Evolutionary conservation across 2,888 invertebrate species (phyloP).

Genomic region (Osmoderma eremita): DNA sequence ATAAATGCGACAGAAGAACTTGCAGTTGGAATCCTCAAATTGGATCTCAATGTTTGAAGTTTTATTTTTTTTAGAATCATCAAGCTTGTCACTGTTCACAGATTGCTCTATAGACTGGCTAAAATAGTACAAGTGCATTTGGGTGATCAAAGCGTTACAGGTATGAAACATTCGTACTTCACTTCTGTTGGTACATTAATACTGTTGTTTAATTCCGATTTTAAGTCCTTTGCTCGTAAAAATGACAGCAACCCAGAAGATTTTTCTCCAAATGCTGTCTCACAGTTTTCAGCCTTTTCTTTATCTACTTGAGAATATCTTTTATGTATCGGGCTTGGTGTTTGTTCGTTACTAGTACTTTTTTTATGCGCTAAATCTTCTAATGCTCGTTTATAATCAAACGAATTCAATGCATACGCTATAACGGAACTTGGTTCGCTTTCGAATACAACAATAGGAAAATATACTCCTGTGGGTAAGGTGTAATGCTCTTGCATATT

Average conservation of each 20-base stretch:
- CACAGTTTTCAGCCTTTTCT: slow-evolving; percentile 57
- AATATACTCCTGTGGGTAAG: slow-evolving; percentile 68
- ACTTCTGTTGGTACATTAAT: slow-evolving; percentile 37
- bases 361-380: slow-evolving; percentile 60
- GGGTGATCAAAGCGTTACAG: too few species aligned
- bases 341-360: slow-evolving; percentile 56
- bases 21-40: slow-evolving; percentile 75
- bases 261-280: slow-evolving; percentile 53
- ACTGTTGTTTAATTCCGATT: slow-evolving; percentile 46
- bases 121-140: not conserved
- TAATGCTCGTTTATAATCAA: slow-evolving; percentile 75
- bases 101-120: slow-evolving; percentile 47
- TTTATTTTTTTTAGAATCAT: slow-evolving; percentile 59
- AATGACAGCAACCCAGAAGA: slow-evolving; percentile 60
- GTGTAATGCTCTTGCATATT: slow-evolving; percentile 76
- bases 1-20: slow-evolving; percentile 89
- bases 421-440: slow-evolving; percentile 86
- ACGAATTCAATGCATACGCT: slow-evolving; percentile 80
- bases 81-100: slow-evolving; percentile 49
- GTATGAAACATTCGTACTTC: slow-evolving; percentile 18
- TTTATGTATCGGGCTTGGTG: slow-evolving; percentile 65
- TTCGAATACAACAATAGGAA: slow-evolving; percentile 81
- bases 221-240: slow-evolving; percentile 58
- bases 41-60: slow-evolving; percentile 67
- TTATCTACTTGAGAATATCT: slow-evolving; percentile 63